Percentiles rank a stretch among this genome's conserved stretches.
Conservation (phyloP, 2,113 vertebrate species). For the Zosterops lateralis region DNA sequence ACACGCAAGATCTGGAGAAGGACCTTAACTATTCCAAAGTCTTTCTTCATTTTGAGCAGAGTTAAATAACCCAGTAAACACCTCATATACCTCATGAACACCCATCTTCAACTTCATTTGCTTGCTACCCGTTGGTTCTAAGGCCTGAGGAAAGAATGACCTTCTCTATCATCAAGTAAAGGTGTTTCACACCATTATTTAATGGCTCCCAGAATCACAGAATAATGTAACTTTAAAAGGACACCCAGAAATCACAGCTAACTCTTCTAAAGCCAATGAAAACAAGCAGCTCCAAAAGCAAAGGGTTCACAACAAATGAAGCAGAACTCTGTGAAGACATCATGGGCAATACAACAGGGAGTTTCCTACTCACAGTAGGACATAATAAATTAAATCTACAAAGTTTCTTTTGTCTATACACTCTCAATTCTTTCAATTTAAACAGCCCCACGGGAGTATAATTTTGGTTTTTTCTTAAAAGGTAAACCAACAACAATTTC, state of each 20-base stretch:
- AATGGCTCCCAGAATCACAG: background rate
- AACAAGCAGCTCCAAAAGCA: background rate
- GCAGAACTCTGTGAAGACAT: background rate
- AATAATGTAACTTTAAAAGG: background rate
- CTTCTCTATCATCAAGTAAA: background rate
- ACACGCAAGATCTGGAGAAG: background rate
- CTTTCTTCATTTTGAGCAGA: background rate
- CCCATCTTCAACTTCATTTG: background rate
- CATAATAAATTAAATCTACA: background rate
- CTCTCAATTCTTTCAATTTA: background rate
- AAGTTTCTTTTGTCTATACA: background rate
- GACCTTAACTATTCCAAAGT: background rate
- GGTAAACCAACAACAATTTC: background rate
- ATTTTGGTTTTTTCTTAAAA: background rate
- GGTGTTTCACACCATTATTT: background rate
- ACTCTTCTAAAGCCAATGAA: background rate
- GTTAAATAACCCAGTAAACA: background rate
- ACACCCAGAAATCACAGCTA: background rate
- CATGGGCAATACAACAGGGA: background rate
- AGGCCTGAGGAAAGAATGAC: background rate
- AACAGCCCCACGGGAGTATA: rapidly evolving
- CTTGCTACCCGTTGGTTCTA: background rate
- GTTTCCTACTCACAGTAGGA: background rate
- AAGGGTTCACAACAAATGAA: background rate
- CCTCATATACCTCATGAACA: background rate